phyloP scores from a whole-genome alignment of 1,140 invertebrate genomes.

The Mactra quadrangularis region DNA sequence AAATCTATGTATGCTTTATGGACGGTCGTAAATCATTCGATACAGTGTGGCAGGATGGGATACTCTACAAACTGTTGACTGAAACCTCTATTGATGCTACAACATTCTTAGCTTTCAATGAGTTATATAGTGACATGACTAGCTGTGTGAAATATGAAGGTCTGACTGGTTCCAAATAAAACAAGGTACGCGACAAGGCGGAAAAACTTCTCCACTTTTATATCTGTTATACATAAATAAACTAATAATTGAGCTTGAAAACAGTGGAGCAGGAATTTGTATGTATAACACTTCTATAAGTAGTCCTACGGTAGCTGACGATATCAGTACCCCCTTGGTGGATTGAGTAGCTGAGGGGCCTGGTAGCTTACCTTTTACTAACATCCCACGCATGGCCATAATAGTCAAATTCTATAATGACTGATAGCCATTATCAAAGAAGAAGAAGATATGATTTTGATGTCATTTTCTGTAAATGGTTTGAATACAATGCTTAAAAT shows the following conservation, averaged over 20 bases:
- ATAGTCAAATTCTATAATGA: too few species aligned
- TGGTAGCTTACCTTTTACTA: too few species aligned
- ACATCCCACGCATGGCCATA: too few species aligned
- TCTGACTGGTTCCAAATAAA: conserved; percentile 1
- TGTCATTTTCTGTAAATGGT: conserved; percentile 25
- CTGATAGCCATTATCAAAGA: too few species aligned
- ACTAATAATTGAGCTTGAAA: conserved; percentile 9
- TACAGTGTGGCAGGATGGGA: conserved; percentile 25
- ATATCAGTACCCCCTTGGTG: too few species aligned
- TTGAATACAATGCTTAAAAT: conserved; percentile 2
- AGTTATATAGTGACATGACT: neutral
- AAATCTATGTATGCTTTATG: conserved; percentile 30
- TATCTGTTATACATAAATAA: conserved; percentile 40
- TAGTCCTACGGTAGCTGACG: conserved; percentile 32
- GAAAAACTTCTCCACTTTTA: conserved; percentile 26
- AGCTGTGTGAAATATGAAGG: conserved; percentile 14
- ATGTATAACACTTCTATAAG: conserved; percentile 18
- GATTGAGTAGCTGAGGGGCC: too few species aligned
- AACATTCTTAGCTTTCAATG: neutral
- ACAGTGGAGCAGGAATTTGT: neutral
- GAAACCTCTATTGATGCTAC: neutral
- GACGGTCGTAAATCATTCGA: too few species aligned
- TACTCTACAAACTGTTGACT: conserved; percentile 17
- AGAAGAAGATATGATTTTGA: conserved; percentile 38
- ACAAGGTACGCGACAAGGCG: conserved; percentile 35